phyloP scores from a whole-genome alignment of 1,140 invertebrate genomes.

The Eurosta solidaginis region DNA sequence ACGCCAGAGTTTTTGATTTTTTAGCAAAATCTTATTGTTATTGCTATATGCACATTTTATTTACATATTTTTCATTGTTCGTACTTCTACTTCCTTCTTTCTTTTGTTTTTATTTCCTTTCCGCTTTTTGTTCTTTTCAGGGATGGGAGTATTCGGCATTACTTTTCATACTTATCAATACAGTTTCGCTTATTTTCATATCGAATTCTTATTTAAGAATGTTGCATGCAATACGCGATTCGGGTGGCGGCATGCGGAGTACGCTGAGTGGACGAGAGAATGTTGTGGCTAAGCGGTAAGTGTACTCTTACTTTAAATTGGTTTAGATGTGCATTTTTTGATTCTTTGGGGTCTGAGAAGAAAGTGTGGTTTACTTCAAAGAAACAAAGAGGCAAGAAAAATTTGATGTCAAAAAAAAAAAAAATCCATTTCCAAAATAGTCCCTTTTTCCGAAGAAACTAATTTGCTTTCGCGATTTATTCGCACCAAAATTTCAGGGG shows the following conservation, averaged over 20 bases:
- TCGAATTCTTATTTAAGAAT: conserved; percentile 65
- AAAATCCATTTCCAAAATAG: too few species aligned
- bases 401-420: too few species aligned
- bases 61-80: neutral
- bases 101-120: neutral
- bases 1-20: too few species aligned
- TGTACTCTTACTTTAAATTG: neutral
- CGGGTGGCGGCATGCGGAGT: conserved; percentile 63
- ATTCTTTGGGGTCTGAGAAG: neutral
- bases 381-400: too few species aligned
- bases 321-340: neutral
- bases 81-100: conserved; percentile 9
- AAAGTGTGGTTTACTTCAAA: too few species aligned
- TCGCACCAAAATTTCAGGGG: too few species aligned
- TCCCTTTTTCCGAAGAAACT: too few species aligned
- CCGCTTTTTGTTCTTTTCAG: conserved; percentile 44
- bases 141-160: conserved; percentile 70
- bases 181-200: conserved; percentile 66
- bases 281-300: conserved; percentile 57
- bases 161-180: conserved; percentile 66
- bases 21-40: neutral
- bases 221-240: conserved; percentile 65
- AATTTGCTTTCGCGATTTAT: too few species aligned
- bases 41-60: neutral
- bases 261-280: conserved; percentile 64